Conservation (phyloP, 92 coral and sea anemone species). For the Meandrina meandrites region DNA sequence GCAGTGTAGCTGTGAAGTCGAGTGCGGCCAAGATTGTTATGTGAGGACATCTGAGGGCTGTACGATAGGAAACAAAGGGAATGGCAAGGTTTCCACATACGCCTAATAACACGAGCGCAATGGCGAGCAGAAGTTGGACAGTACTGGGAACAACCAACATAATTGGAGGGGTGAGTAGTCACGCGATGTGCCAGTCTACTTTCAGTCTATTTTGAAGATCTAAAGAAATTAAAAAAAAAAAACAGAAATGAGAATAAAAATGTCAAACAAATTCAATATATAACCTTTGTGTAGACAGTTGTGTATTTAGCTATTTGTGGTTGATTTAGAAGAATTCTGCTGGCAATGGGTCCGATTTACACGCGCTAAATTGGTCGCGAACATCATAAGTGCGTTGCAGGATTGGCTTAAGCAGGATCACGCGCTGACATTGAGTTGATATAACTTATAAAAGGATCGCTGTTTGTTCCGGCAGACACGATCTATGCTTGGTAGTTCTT, state of each 20-base stretch:
- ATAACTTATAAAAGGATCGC: too few species aligned
- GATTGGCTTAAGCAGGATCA: too few species aligned
- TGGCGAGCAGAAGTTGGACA: constrained; percentile 18
- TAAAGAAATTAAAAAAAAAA: background rate
- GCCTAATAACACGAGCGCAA: constrained; percentile 42
- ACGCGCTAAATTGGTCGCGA: too few species aligned
- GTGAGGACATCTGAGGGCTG: constrained; percentile 38
- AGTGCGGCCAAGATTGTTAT: constrained; percentile 33
- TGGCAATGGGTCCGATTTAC: too few species aligned
- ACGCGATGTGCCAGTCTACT: background rate
- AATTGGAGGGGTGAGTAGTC: constrained; percentile 4
- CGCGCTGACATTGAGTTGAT: too few species aligned
- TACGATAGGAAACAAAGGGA: constrained; percentile 25
- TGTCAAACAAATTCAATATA: background rate
- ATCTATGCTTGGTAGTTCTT: too few species aligned
- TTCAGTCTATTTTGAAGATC: background rate
- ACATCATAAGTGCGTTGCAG: too few species aligned
- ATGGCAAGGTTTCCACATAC: constrained; percentile 50
- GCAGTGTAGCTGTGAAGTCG: constrained; percentile 46
- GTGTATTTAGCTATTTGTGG: background rate
- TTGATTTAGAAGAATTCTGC: too few species aligned
- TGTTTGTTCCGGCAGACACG: too few species aligned
- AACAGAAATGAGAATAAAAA: background rate
- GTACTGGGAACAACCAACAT: constrained; percentile 27
- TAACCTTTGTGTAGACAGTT: too few species aligned